A percentile compares a stretch with the other conserved stretches of the same genome.
These are phyloP conservation scores for Andrena trimmerana DNA, from an alignment of 2,888 invertebrate species.

Conservation along the genomic window DNA sequence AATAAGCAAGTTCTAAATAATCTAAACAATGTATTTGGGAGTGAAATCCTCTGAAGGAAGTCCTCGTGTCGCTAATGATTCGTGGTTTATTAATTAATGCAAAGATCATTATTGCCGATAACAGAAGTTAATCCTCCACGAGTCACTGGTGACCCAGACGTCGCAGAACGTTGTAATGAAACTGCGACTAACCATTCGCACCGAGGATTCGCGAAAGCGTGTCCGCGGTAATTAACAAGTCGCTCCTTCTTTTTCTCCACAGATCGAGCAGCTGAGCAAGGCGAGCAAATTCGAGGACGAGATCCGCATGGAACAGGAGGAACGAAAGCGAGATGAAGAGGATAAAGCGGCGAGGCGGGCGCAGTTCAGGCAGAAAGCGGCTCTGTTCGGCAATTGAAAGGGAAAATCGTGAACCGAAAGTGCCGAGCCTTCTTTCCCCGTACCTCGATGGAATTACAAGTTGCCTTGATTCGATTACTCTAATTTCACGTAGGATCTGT, in stretches of 20 bases:
- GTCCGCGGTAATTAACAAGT: slow-evolving; percentile 40
- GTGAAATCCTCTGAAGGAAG: no score
- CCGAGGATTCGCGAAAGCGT: slow-evolving; percentile 47
- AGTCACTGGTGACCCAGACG: neutral
- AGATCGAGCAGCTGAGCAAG: slow-evolving; percentile 94
- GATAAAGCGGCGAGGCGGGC: slow-evolving; percentile 92
- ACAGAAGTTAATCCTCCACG: neutral
- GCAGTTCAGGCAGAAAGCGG: slow-evolving; percentile 95
- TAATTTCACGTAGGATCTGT: slow-evolving; percentile 2
- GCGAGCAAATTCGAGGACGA: slow-evolving; percentile 96
- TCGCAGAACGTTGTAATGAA: neutral
- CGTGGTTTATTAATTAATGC: no score
- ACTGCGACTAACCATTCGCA: slow-evolving; percentile 8
- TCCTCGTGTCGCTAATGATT: no score
- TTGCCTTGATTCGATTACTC: slow-evolving; percentile 33
- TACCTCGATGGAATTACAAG: slow-evolving; percentile 36
- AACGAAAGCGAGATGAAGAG: slow-evolving; percentile 93
- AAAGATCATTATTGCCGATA: neutral
- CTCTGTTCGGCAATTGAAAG: slow-evolving; percentile 89
- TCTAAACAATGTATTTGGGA: no score
- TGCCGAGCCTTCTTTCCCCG: slow-evolving; percentile 6
- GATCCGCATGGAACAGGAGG: slow-evolving; percentile 96
- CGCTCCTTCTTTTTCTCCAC: slow-evolving; percentile 70
- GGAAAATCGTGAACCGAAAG: slow-evolving; percentile 43
- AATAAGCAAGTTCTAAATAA: no score